Evolutionary conservation across 2,113 vertebrate genomes (phyloP).

Genomic region (Gnathonemus longibarbis): DNA sequence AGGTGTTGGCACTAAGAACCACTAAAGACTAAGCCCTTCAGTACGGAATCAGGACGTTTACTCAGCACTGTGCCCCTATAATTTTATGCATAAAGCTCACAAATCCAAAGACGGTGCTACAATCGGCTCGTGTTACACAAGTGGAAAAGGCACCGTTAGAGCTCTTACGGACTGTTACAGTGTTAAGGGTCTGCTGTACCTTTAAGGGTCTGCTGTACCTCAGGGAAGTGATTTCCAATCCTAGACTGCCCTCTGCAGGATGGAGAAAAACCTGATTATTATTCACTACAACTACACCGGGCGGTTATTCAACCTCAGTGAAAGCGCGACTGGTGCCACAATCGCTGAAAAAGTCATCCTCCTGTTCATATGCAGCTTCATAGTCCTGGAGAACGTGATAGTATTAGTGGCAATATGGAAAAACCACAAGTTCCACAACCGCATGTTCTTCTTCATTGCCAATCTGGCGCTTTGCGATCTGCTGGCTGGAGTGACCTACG

Average conservation of each 20-base stretch:
- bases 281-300: slow-evolving; percentile 87
- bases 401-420: slow-evolving; percentile 91
- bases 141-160: neutral
- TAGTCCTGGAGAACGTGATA: slow-evolving; percentile 87
- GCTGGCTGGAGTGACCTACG: slow-evolving; percentile 78
- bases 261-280: slow-evolving; percentile 53
- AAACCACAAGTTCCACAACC: slow-evolving; percentile 88
- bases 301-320: slow-evolving; percentile 64
- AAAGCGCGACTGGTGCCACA: slow-evolving; percentile 36
- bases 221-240: slow-evolving; percentile 11
- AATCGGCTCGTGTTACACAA: neutral
- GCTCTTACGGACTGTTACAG: neutral
- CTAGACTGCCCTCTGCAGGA: slow-evolving; percentile 39
- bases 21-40: neutral
- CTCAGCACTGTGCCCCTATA: neutral
- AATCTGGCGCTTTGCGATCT: slow-evolving; percentile 94
- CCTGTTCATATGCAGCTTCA: slow-evolving; percentile 80
- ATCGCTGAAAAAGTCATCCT: slow-evolving; percentile 62
- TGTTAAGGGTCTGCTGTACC: neutral
- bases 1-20: neutral
- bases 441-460: slow-evolving; percentile 97
- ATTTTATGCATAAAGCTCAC: neutral
- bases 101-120: neutral
- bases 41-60: neutral
- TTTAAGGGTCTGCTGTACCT: neutral